Conservation (phyloP, 2,888 invertebrate genomes). For the Yponomeuta cagnagella region DNA sequence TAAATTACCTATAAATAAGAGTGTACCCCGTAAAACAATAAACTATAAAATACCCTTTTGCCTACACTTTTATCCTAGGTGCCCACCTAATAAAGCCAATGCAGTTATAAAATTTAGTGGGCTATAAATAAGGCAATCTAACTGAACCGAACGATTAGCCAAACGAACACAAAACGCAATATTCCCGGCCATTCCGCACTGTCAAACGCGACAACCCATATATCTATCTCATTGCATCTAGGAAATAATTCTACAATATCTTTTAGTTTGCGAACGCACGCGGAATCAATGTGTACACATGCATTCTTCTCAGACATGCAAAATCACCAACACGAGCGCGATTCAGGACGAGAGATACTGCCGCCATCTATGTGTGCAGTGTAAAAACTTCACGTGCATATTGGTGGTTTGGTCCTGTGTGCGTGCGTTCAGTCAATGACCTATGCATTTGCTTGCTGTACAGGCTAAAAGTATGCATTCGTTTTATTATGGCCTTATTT, state of each 20-base stretch:
- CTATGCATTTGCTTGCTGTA: slow-evolving; percentile 72
- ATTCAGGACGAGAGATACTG: slow-evolving; percentile 40
- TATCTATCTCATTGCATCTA: slow-evolving; percentile 54
- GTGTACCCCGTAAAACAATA: slow-evolving; percentile 17
- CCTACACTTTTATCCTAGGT: slow-evolving; percentile 44
- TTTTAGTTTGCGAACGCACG: slow-evolving; percentile 54
- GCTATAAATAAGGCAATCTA: slow-evolving; percentile 55
- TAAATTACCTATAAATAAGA: slow-evolving; percentile 17
- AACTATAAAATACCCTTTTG: slow-evolving; percentile 25
- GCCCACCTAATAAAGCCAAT: slow-evolving; percentile 51
- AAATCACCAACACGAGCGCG: slow-evolving; percentile 60
- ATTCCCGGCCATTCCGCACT: slow-evolving; percentile 29
- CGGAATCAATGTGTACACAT: slow-evolving; percentile 44
- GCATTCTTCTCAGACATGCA: slow-evolving; percentile 74
- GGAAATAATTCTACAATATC: slow-evolving; percentile 75
- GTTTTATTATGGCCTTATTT: slow-evolving; percentile 75
- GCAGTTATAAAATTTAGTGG: slow-evolving; percentile 61
- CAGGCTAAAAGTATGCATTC: slow-evolving; percentile 75
- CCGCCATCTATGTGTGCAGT: slow-evolving; percentile 22
- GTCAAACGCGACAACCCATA: slow-evolving; percentile 34
- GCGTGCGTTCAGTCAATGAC: slow-evolving; percentile 66
- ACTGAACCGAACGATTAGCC: slow-evolving; percentile 52
- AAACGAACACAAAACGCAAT: slow-evolving; percentile 27
- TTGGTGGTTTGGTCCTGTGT: slow-evolving; percentile 34
- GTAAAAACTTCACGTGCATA: slow-evolving; percentile 24